These are phyloP conservation scores for Vespertilio murinus DNA, from an alignment of 2,797 vertebrate species.

Conservation along the genomic window DNA sequence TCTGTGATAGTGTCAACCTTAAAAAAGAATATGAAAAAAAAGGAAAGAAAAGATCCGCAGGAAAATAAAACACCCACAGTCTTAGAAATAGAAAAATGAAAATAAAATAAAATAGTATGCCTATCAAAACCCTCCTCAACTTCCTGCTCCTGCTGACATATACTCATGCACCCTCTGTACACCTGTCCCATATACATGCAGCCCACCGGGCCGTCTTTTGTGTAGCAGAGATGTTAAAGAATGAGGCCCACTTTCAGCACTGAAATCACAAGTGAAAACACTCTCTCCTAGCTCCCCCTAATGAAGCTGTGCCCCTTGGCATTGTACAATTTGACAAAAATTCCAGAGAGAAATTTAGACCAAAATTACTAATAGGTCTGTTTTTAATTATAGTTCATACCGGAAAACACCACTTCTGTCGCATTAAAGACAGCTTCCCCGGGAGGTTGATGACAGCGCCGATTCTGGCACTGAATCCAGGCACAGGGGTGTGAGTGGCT, in stretches of 20 bases:
- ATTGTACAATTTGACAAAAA: neutral
- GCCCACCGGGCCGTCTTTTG: neutral
- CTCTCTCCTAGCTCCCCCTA: neutral
- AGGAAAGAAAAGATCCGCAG: neutral
- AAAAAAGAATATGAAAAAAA: neutral
- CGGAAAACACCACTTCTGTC: neutral
- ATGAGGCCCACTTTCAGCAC: neutral
- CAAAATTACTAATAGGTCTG: neutral
- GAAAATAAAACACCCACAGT: neutral
- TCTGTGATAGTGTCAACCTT: neutral
- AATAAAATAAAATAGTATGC: neutral
- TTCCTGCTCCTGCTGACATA: neutral
- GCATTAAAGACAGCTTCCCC: neutral
- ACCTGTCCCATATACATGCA: neutral
- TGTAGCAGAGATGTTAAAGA: neutral
- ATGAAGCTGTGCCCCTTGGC: neutral
- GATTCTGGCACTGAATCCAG: neutral
- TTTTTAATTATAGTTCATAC: neutral
- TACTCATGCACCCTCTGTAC: neutral
- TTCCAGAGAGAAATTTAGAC: neutral
- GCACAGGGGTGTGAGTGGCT: neutral
- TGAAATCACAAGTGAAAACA: neutral
- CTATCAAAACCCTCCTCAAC: neutral
- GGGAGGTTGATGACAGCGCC: neutral
- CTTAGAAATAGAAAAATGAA: neutral